Conservation (phyloP, 1,140 invertebrate species). For the Orius insidiosus region DNA sequence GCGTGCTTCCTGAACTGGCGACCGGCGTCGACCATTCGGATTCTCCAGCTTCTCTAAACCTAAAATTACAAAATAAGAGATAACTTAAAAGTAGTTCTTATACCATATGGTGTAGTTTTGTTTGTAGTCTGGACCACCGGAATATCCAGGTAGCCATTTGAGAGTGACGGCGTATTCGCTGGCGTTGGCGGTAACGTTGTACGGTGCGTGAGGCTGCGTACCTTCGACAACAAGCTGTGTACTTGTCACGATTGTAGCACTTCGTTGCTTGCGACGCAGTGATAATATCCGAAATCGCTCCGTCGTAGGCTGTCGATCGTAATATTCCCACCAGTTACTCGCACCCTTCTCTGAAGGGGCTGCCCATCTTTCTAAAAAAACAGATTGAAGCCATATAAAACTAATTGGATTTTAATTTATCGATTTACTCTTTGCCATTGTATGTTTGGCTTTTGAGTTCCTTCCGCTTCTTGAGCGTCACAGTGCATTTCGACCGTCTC, state of each 20-base stretch:
- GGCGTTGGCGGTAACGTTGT: slow-evolving; percentile 75
- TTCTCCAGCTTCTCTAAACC: slow-evolving; percentile 64
- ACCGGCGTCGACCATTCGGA: slow-evolving; percentile 81
- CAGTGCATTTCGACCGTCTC: slow-evolving; percentile 86
- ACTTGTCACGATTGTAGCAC: slow-evolving; percentile 79
- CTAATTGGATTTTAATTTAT: background rate
- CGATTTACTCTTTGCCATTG: slow-evolving; percentile 66
- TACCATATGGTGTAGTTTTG: slow-evolving; percentile 87
- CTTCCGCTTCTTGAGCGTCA: slow-evolving; percentile 73
- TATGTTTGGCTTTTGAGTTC: slow-evolving; percentile 75
- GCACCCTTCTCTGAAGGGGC: slow-evolving; percentile 59
- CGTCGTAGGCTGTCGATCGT: slow-evolving; percentile 74
- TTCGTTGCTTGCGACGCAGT: slow-evolving; percentile 87
- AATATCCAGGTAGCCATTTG: slow-evolving; percentile 85
- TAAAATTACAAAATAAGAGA: slow-evolving; percentile 23
- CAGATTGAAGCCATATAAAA: background rate
- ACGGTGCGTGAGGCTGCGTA: slow-evolving; percentile 89
- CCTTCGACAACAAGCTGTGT: slow-evolving; percentile 88
- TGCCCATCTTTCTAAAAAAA: slow-evolving; percentile 62
- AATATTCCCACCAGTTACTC: slow-evolving; percentile 69
- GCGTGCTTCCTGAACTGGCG: slow-evolving; percentile 74
- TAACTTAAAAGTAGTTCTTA: too few species aligned
- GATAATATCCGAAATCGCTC: slow-evolving; percentile 84
- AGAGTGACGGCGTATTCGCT: slow-evolving; percentile 78
- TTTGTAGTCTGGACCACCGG: slow-evolving; percentile 82